These are phyloP conservation scores for Cistogaster globosa DNA, from an alignment of 2,888 invertebrate genomes.

Conservation along the genomic window DNA sequence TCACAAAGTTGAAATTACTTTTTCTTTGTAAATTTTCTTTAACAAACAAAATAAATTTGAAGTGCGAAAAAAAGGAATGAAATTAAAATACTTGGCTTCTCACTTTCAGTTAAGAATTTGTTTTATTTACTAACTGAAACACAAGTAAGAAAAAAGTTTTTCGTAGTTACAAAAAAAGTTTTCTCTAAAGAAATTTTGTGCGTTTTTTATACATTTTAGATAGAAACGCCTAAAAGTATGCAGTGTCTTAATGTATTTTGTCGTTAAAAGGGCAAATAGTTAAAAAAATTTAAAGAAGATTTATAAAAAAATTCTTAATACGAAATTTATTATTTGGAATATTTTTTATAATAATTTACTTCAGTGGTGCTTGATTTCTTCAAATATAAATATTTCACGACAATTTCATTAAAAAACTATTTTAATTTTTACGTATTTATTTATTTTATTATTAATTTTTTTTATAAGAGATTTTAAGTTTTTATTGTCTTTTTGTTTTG, in stretches of 20 bases:
- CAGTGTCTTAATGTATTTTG: background rate
- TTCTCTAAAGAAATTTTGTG: background rate
- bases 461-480: too few species aligned
- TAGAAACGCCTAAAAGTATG: constrained; percentile 12
- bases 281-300: background rate
- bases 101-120: background rate
- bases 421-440: too few species aligned
- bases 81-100: background rate
- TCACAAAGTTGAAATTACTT: constrained; percentile 33
- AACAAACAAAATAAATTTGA: background rate
- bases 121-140: background rate
- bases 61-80: background rate
- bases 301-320: background rate
- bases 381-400: too few species aligned
- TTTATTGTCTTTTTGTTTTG: too few species aligned
- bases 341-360: too few species aligned
- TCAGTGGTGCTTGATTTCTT: too few species aligned
- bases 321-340: too few species aligned
- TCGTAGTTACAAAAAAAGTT: background rate
- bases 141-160: background rate
- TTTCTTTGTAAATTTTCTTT: background rate
- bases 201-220: background rate
- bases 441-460: too few species aligned
- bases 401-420: too few species aligned
- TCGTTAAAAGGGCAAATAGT: background rate